Conservation (phyloP, 2,888 invertebrate genomes). For the Ectobius pallidus region DNA sequence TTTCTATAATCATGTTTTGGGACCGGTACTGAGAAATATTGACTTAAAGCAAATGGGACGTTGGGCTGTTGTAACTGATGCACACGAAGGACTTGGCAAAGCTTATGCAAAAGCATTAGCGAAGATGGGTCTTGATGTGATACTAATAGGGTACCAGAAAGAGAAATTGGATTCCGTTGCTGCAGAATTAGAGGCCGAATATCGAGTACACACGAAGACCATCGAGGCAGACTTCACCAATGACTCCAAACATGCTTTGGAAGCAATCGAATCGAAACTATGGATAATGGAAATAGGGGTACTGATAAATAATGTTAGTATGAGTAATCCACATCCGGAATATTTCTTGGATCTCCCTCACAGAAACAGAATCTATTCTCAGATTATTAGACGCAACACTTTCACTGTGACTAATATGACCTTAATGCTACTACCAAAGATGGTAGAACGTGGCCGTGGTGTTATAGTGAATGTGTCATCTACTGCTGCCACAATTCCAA, state of each 20-base stretch:
- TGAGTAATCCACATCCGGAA: constrained; percentile 84
- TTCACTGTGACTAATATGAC: constrained; percentile 85
- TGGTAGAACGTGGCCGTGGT: constrained; percentile 81
- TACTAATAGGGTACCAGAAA: too few relatives aligned
- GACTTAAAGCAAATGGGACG: too few relatives aligned
- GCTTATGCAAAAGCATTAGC: too few relatives aligned
- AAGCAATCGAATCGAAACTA: constrained; percentile 70
- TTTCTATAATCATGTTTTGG: too few relatives aligned
- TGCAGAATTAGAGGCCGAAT: neutral
- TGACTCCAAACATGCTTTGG: constrained; percentile 70
- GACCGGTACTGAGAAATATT: too few relatives aligned
- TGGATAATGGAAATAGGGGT: constrained; percentile 81
- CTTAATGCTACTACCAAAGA: constrained; percentile 79
- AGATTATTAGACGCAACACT: constrained; percentile 79
- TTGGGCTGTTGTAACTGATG: too few relatives aligned
- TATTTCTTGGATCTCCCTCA: constrained; percentile 65
- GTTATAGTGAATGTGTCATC: constrained; percentile 92
- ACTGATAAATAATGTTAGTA: constrained; percentile 91
- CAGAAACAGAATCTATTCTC: constrained; percentile 65
- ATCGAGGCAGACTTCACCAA: constrained; percentile 83
- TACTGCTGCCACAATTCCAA: constrained; percentile 77
- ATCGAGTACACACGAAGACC: constrained; percentile 65
- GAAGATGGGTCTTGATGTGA: too few relatives aligned
- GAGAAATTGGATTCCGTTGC: too few relatives aligned
- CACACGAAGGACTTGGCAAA: too few relatives aligned